phyloP scores from a whole-genome alignment of 2,888 invertebrate species.

The Tyria jacobaeae region DNA sequence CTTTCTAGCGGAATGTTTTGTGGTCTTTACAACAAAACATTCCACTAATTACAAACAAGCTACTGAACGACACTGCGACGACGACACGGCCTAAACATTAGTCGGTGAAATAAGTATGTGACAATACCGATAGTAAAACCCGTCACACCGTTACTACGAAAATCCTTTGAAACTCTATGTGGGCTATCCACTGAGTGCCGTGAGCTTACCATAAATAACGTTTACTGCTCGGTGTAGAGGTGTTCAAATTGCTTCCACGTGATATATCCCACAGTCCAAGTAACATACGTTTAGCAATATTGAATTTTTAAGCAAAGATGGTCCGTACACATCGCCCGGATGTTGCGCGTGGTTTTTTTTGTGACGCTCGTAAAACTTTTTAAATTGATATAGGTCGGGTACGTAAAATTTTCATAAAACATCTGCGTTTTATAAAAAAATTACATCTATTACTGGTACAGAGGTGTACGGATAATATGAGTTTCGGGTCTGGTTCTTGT shows the following conservation, averaged over 20 bases:
- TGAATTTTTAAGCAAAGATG: slow-evolving; percentile 81
- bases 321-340: slow-evolving; percentile 35
- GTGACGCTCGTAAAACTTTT: slow-evolving; percentile 59
- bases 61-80: slow-evolving; percentile 18
- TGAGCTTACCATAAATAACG: slow-evolving; percentile 83
- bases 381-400: slow-evolving; percentile 64
- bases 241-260: slow-evolving; percentile 84
- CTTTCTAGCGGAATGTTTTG: too few relatives aligned
- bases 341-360: slow-evolving; percentile 46
- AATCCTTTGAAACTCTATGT: slow-evolving; percentile 76
- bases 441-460: slow-evolving; percentile 49
- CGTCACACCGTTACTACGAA: slow-evolving; percentile 63
- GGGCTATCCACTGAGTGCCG: slow-evolving; percentile 78
- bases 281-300: slow-evolving; percentile 80
- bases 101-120: slow-evolving; percentile 45
- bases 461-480: slow-evolving; percentile 18
- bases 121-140: slow-evolving; percentile 57
- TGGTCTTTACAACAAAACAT: too few relatives aligned
- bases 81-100: slow-evolving; percentile 37
- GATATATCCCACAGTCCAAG: slow-evolving; percentile 77
- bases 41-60: slow-evolving; percentile 29
- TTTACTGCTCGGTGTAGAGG: slow-evolving; percentile 80
- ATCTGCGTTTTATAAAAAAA: slow-evolving; percentile 64
- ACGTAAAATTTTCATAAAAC: too few relatives aligned
- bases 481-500: slow-evolving; percentile 4